Percentiles rank a stretch among this genome's conserved stretches.
phyloP scores from a whole-genome alignment of 2,797 vertebrate genomes.

The Pangasius larnaudii region DNA sequence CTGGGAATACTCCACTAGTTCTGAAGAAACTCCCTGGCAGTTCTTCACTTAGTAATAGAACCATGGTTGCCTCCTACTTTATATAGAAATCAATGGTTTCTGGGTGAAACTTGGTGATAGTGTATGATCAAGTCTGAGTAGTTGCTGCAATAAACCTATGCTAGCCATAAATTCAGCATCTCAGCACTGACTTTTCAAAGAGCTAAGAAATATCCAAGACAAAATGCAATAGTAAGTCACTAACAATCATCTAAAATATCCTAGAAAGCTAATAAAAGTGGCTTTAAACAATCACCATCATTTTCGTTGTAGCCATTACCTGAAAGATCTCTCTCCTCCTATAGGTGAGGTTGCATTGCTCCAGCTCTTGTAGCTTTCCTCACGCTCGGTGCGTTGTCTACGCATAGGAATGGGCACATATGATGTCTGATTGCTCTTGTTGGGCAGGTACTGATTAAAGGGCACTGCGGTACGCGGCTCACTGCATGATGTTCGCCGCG shows the following conservation, averaged over 20 bases:
- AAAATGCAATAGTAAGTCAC: not conserved
- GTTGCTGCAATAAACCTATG: not conserved
- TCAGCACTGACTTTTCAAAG: not conserved
- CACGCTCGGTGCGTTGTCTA: conserved; percentile 82
- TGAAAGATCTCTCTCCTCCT: conserved; percentile 88
- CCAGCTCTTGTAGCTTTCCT: conserved; percentile 90
- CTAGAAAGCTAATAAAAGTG: not conserved
- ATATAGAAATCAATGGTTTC: not conserved
- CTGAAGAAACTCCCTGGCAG: not conserved
- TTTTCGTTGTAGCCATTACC: conserved; percentile 72
- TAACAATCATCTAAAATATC: not conserved
- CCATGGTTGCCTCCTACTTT: not conserved
- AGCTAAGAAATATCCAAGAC: not conserved
- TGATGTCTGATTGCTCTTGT: conserved; percentile 92
- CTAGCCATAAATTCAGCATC: not conserved
- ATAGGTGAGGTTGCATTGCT: conserved; percentile 89
- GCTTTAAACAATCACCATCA: not conserved
- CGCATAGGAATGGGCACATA: conserved; percentile 86
- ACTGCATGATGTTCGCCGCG: conserved; percentile 87
- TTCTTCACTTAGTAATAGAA: not conserved
- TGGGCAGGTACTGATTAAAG: conserved; percentile 98
- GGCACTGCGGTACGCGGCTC: conserved; percentile 90
- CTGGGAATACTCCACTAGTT: not conserved
- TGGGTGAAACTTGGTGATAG: not conserved
- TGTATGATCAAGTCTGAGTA: not conserved